Base-by-base conservation (phyloP, 1,140 invertebrate species). In the Sitodiplosis mosellana region DNA sequence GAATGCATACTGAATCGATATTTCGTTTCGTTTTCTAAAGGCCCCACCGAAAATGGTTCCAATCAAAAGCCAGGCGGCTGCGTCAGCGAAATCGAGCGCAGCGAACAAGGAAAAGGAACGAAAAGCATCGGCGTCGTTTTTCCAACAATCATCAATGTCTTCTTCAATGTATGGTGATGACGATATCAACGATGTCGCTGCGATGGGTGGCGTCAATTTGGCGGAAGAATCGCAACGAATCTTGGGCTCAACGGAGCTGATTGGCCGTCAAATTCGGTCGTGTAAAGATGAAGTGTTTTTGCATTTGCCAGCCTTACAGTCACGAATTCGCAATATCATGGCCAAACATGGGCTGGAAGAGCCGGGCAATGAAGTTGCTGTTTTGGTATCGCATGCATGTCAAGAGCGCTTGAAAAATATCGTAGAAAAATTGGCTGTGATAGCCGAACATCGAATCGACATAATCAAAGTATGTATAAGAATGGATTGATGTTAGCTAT, bases 171-270 rank as follows among this genome's bases (percentile, higher is more conserved):
- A 62, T 47, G 83, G 80, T 22, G 88, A 93, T 64, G 89, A 94
- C 68, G 89, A 93, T 64, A 95, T 98, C 53, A 98, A 97, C 60
- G 93, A 98, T 73, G 93, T 98, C 1, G 92, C 93, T 19, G 92
- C 92, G 6, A 98, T 98, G 93, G 93, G 93, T 55, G 93, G 93
- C 21, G 92, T 98, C n/a, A 98, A 98, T 69, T 72, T 98, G 54
- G 83, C 87, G 2, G 93, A 98, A 69, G 93, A 98, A 69, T 85
- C 83, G 46, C 89, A 94, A 61, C 81, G 87, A 65, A 97, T 97
- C 58, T 72, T 97, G 22, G 90, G 91, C 2, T 87, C 87, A 3
- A 91, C 90, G 4, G 91, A 96, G 59, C 84, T 92, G 65, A 89
- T 96, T 48, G 91, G 91, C 8, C 91, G 90, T 1, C 91, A 96